These are phyloP conservation scores for Podarcis muralis DNA, from an alignment of 2,113 vertebrate genomes.

Conservation along the genomic window DNA sequence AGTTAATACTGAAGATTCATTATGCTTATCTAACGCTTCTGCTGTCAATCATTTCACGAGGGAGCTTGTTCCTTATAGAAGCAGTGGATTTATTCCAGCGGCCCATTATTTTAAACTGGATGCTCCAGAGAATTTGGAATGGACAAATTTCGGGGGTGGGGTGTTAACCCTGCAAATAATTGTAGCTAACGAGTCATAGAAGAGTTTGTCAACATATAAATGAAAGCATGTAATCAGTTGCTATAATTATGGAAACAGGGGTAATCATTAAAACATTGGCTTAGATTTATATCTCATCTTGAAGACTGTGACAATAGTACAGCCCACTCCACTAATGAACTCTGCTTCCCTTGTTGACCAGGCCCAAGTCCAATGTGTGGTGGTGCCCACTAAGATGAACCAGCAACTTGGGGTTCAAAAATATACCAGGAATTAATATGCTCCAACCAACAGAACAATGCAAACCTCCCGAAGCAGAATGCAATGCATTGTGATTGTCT, in stretches of 20 bases:
- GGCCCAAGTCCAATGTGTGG: background rate
- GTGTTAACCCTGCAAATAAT: background rate
- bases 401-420: background rate
- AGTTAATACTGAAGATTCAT: background rate
- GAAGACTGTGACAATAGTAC: background rate
- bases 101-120: background rate
- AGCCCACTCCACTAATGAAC: background rate
- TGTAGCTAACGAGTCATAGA: background rate
- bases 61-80: background rate
- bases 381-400: background rate
- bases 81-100: background rate
- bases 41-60: background rate
- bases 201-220: background rate
- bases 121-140: background rate
- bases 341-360: background rate
- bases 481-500: background rate
- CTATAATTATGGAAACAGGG: background rate
- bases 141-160: background rate
- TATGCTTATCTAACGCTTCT: background rate
- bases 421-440: background rate
- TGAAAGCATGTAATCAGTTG: background rate
- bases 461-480: background rate
- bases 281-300: background rate
- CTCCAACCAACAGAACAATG: background rate
- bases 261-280: background rate